Evolutionary conservation across 2,797 vertebrate species (phyloP).

Genomic region (Etheostoma nigrum): DNA sequence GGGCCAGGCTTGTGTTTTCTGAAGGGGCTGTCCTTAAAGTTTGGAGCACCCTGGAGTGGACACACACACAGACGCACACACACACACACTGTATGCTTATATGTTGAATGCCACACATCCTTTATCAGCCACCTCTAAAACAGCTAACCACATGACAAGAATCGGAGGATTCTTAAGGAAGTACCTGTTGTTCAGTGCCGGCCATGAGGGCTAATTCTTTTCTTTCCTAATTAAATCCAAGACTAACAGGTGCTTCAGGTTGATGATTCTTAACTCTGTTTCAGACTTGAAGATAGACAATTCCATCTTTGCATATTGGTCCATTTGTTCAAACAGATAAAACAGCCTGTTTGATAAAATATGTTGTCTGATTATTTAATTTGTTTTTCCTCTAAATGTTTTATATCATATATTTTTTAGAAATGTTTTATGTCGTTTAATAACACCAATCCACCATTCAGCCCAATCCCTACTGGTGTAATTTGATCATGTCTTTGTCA

Average conservation of each 20-base stretch:
- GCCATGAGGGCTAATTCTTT: conserved; percentile 45
- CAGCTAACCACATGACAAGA: conserved; percentile 41
- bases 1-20: conserved; percentile 82
- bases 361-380: background rate
- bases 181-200: conserved; percentile 45
- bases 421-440: background rate
- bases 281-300: conserved; percentile 30
- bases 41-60: conserved; percentile 86
- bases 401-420: background rate
- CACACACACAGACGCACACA: conserved; percentile 53
- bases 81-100: conserved; percentile 57
- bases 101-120: conserved; percentile 75
- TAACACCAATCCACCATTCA: background rate
- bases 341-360: background rate
- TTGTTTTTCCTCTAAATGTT: background rate
- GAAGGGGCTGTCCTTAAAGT: conserved; percentile 80
- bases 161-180: conserved; percentile 37
- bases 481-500: background rate
- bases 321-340: background rate
- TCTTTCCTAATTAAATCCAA: conserved; percentile 66
- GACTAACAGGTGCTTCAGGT: conserved; percentile 64
- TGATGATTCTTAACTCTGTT: conserved; percentile 58
- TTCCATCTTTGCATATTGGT: background rate
- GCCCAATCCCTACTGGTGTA: too few species aligned
- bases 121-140: conserved; percentile 68